Conservation (phyloP, 1,140 invertebrate genomes). For the Heliconius himera region DNA sequence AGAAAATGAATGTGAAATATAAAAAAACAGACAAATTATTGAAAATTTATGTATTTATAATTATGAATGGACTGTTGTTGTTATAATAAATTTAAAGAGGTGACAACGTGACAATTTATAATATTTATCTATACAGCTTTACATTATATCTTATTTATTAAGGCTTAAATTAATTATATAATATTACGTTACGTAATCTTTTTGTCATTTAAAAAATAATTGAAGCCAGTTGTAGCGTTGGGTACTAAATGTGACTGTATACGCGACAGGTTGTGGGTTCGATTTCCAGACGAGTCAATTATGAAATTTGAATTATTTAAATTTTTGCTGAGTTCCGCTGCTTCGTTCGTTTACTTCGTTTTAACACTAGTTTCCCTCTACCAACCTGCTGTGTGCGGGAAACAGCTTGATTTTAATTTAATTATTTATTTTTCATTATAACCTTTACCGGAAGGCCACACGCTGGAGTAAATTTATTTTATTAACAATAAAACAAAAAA, state of each 20-base stretch:
- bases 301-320: no score
- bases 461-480: not conserved
- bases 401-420: no score
- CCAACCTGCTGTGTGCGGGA: no score
- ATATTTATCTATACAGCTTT: not conserved
- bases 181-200: no score
- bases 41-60: slow-evolving; percentile 4
- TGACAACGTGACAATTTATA: not conserved
- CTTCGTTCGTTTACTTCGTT: no score
- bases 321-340: no score
- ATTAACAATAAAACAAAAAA: slow-evolving; percentile 31
- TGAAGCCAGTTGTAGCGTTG: no score
- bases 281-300: no score
- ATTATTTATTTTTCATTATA: not conserved
- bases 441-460: slow-evolving; percentile 30
- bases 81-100: not conserved
- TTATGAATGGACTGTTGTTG: not conserved
- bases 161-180: not conserved
- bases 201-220: no score
- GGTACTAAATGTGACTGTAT: no score
- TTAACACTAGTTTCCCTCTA: no score
- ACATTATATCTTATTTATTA: not conserved
- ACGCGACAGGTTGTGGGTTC: no score
- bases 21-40: not conserved
- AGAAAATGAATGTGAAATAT: not conserved